Conservation (phyloP, 2,888 invertebrate genomes). For the Sisyra terminalis region DNA sequence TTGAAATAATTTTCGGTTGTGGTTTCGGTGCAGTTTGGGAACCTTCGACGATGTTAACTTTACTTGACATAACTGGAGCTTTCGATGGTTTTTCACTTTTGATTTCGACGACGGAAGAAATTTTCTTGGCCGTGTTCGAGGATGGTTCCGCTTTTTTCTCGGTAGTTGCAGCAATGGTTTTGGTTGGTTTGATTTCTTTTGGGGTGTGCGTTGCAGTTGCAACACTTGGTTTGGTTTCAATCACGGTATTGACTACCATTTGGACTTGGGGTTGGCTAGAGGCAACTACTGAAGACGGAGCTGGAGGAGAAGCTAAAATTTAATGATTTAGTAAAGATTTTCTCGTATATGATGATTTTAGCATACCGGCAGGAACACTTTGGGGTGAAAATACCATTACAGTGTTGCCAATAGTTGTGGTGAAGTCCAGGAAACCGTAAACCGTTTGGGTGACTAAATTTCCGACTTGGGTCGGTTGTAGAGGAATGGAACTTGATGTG, state of each 20-base stretch:
- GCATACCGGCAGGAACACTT: constrained; percentile 52
- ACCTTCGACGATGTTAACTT: neutral
- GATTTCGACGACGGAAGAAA: constrained; percentile 20
- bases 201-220: constrained; percentile 14
- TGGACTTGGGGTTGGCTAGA: neutral
- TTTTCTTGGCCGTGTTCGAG: constrained; percentile 17
- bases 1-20: constrained; percentile 20
- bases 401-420: constrained; percentile 85
- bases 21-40: constrained; percentile 6
- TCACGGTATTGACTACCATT: constrained; percentile 12
- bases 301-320: neutral
- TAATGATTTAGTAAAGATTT: neutral
- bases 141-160: constrained; percentile 26
- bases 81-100: constrained; percentile 15
- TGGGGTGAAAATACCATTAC: constrained; percentile 90
- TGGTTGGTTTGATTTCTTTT: constrained; percentile 28
- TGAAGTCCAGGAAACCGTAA: constrained; percentile 85
- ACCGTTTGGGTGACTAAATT: constrained; percentile 72
- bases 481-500: constrained; percentile 8
- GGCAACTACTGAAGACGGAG: neutral
- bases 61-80: constrained; percentile 8
- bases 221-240: constrained; percentile 17
- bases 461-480: constrained; percentile 13
- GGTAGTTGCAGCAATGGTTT: constrained; percentile 23
- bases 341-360: neutral